Conservation (phyloP, 2,888 invertebrate species). For the Hecatera dysodea region DNA sequence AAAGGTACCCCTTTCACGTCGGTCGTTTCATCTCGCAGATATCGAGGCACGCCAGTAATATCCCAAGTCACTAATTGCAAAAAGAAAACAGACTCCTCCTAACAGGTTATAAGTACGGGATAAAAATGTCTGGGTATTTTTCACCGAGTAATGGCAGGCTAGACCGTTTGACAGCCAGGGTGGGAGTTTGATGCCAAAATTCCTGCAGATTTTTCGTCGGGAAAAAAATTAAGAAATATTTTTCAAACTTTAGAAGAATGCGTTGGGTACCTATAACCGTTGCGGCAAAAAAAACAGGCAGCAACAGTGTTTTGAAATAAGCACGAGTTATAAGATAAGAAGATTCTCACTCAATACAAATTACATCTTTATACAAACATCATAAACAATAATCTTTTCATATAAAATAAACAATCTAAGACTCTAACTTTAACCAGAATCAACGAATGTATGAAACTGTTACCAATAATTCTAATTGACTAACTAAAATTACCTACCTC, state of each 20-base stretch:
- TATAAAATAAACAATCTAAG: neutral
- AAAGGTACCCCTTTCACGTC: neutral
- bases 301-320: neutral
- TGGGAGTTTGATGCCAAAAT: constrained; percentile 57
- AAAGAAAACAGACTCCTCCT: constrained; percentile 72
- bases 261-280: neutral
- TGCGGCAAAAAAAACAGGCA: too few relatives aligned
- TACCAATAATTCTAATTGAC: constrained; percentile 36
- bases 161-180: constrained; percentile 74
- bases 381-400: too few relatives aligned
- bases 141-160: constrained; percentile 76
- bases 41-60: constrained; percentile 57
- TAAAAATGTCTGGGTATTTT: constrained; percentile 85
- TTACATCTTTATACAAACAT: neutral
- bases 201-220: neutral
- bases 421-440: neutral
- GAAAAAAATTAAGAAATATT: neutral
- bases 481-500: constrained; percentile 27
- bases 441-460: neutral
- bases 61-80: constrained; percentile 73
- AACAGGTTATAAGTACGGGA: constrained; percentile 80
- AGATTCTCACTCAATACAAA: neutral
- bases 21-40: constrained; percentile 39
- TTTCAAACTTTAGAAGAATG: neutral
- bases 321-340: fast-evolving